Conservation (phyloP, 2,797 vertebrate genomes). For the Leptodactylus fallax region DNA sequence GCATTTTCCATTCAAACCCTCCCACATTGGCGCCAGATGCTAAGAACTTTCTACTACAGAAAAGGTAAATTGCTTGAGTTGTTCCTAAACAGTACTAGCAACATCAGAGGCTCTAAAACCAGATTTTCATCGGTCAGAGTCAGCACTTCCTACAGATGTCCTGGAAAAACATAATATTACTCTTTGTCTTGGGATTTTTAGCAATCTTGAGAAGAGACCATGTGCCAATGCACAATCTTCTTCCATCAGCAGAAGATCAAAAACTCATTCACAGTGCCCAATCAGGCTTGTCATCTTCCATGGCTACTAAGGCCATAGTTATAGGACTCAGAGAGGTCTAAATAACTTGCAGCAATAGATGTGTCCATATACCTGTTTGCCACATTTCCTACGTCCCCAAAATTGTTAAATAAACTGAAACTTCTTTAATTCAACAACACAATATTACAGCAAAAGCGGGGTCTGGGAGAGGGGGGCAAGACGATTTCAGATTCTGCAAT, state of each 20-base stretch:
- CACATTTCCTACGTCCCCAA: too few species aligned
- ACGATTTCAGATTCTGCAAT: not conserved
- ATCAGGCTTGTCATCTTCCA: not conserved
- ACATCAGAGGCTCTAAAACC: not conserved
- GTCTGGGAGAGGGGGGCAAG: too few species aligned
- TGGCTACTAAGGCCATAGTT: not conserved
- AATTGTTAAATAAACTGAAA: too few species aligned
- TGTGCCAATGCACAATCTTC: not conserved
- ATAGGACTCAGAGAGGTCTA: not conserved
- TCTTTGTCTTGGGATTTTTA: not conserved
- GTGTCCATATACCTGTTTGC: too few species aligned
- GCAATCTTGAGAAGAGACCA: not conserved
- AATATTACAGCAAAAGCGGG: too few species aligned
- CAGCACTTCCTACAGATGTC: not conserved
- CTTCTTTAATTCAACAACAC: too few species aligned
- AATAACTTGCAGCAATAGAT: not conserved
- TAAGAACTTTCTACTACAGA: constrained; percentile 11
- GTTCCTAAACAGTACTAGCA: not conserved
- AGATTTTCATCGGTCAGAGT: not conserved
- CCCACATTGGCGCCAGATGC: constrained; percentile 42
- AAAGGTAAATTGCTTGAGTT: constrained; percentile 1
- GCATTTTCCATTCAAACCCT: constrained; percentile 45
- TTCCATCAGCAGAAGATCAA: not conserved
- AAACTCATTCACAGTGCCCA: not conserved
- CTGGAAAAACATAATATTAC: not conserved